Conservation (phyloP, 1,140 invertebrate species). For the Saccostrea glomerata region DNA sequence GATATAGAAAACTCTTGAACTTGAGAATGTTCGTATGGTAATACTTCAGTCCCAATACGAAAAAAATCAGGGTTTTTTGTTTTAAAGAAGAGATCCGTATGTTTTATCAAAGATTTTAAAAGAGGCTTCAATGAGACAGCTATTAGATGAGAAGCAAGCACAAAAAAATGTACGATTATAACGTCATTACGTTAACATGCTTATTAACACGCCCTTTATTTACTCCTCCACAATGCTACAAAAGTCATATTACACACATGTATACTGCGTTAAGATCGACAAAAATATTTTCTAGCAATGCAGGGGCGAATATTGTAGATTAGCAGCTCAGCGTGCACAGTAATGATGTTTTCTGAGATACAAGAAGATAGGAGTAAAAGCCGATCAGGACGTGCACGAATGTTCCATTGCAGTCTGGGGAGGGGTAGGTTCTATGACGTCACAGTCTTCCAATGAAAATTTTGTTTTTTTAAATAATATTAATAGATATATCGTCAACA, state of each 20-base stretch:
- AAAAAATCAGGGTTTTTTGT: too few species aligned
- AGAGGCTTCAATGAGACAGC: too few species aligned
- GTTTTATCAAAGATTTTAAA: too few species aligned
- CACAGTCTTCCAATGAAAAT: neutral
- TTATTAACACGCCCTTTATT: neutral
- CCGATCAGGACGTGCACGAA: neutral
- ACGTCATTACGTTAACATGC: neutral
- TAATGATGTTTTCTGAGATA: constrained; percentile 22
- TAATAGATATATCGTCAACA: neutral
- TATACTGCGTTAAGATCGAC: neutral
- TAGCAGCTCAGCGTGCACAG: neutral
- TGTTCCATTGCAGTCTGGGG: constrained; percentile 2
- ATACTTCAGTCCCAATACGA: too few species aligned
- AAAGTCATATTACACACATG: constrained; percentile 2
- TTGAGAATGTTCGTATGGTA: too few species aligned
- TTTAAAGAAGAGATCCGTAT: too few species aligned
- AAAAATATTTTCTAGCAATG: neutral
- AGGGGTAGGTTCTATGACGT: neutral
- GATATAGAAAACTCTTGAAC: too few species aligned
- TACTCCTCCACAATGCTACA: neutral
- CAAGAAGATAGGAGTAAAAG: constrained; percentile 17
- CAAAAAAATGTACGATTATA: neutral
- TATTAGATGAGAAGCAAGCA: too few species aligned
- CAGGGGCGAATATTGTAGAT: constrained; percentile 6
- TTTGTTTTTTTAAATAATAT: too few species aligned